Evolutionary conservation across 2,113 vertebrate species (phyloP).

Genomic region (Pseudorasbora parva): DNA sequence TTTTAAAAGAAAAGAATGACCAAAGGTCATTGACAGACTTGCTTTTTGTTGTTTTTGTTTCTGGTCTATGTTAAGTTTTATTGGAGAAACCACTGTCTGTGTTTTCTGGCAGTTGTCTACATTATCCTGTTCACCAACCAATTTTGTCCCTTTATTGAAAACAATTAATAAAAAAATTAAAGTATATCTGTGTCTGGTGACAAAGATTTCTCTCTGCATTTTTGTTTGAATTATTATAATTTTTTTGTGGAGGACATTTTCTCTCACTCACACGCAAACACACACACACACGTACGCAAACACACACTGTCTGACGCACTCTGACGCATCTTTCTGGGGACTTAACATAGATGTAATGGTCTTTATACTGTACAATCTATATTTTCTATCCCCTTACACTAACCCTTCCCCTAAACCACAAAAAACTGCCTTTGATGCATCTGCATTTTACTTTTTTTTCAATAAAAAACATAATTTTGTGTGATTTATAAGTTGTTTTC

Average conservation of each 20-base stretch:
- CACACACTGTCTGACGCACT: neutral
- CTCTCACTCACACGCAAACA: too few species aligned
- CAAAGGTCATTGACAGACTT: conserved; percentile 96
- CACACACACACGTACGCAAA: neutral
- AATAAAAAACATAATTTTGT: too few species aligned
- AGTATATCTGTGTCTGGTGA: conserved; percentile 85
- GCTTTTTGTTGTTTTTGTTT: conserved; percentile 95
- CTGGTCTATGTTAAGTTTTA: conserved; percentile 99
- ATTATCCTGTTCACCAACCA: conserved; percentile 99
- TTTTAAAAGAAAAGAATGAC: conserved; percentile 91
- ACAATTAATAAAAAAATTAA: conserved; percentile 94
- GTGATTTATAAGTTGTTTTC: too few species aligned
- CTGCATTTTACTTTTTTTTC: too few species aligned
- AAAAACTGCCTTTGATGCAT: too few species aligned
- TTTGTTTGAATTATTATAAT: neutral
- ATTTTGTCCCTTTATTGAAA: conserved; percentile 99
- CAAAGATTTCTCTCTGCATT: conserved; percentile 57
- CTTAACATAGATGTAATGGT: too few species aligned
- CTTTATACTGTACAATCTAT: too few species aligned
- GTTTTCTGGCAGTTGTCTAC: conserved; percentile 99
- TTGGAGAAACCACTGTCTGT: conserved; percentile 99
- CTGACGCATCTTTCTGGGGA: too few species aligned
- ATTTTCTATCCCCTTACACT: too few species aligned
- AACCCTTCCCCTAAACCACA: too few species aligned
- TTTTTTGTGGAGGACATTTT: conserved; percentile 12